Evolutionary conservation across 2,797 vertebrate species (phyloP).

Genomic region (Siniperca scherzeri): DNA sequence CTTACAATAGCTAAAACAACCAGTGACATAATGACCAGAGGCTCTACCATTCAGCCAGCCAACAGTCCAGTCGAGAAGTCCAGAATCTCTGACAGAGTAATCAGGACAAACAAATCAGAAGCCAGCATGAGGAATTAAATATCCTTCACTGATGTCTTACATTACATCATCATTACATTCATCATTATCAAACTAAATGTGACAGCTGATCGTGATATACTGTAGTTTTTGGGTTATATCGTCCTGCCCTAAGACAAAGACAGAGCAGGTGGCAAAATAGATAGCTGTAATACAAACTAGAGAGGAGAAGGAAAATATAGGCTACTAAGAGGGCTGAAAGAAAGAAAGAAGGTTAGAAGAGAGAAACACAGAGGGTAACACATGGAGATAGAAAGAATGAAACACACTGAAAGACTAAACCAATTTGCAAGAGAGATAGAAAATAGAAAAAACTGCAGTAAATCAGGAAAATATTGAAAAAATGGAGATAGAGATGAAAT

Average conservation of each 20-base stretch:
- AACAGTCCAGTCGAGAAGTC: background rate
- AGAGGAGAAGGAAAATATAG: background rate
- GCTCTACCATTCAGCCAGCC: background rate
- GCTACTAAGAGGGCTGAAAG: background rate
- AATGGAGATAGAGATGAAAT: conserved; percentile 7
- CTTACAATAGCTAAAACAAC: background rate
- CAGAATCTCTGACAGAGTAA: background rate
- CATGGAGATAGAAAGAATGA: background rate
- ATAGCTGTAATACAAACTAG: background rate
- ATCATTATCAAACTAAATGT: background rate
- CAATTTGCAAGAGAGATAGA: background rate
- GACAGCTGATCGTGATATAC: background rate
- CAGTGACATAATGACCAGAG: background rate
- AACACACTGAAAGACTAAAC: background rate
- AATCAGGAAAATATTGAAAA: conserved; percentile 28
- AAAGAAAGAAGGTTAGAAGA: background rate
- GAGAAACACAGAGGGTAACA: background rate
- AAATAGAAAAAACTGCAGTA: conserved; percentile 5
- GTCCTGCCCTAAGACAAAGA: background rate
- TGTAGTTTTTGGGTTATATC: background rate
- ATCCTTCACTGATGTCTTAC: background rate
- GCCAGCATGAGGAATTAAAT: background rate
- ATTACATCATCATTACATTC: background rate
- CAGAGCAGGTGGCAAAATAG: background rate
- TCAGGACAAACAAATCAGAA: background rate